Conservation (phyloP, 2,797 vertebrate species). For the Pseudochirops cupreus region DNA sequence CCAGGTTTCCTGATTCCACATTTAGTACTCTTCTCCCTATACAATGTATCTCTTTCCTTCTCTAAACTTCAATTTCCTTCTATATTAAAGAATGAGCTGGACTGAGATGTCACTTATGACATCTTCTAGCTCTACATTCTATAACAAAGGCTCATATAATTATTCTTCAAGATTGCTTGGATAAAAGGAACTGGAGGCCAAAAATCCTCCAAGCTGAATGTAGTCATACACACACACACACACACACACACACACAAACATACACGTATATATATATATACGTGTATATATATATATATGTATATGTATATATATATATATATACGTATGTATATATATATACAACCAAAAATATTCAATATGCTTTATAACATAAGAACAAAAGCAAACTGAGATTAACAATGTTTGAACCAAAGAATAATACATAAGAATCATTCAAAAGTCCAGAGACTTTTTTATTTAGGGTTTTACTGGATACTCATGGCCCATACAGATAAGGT, state of each 20-base stretch:
- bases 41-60: not conserved
- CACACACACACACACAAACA: no score
- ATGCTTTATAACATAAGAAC: not conserved
- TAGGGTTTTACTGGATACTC: not conserved
- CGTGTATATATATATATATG: no score
- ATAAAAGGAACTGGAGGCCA: not conserved
- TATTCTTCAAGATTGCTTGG: not conserved
- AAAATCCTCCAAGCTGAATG: not conserved
- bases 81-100: not conserved
- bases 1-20: not conserved
- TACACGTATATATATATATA: no score
- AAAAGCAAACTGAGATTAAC: not conserved
- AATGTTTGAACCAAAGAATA: not conserved
- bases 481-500: not conserved
- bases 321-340: no score
- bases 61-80: not conserved
- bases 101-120: not conserved
- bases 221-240: not conserved
- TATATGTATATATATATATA: no score
- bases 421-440: not conserved
- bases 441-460: not conserved
- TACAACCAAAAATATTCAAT: not conserved
- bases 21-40: not conserved
- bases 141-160: not conserved
- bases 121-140: not conserved